Percentiles rank a stretch among this genome's conserved stretches.
Evolutionary conservation across 2,797 vertebrate species (phyloP).

Genomic region (Perodicticus potto): DNA sequence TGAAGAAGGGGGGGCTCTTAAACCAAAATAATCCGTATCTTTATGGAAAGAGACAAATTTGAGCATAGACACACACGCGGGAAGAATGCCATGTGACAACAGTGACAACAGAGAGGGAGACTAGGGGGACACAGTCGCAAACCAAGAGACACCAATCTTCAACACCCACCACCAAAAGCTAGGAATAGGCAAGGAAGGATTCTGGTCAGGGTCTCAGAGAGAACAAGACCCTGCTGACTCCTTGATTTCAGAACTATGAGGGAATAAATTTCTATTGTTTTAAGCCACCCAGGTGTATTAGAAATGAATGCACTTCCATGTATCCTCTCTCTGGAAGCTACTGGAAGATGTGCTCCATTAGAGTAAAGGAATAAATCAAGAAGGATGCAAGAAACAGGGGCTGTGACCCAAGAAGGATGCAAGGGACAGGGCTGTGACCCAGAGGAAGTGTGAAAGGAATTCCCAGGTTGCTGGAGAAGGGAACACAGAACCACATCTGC

Average conservation of each 20-base stretch:
- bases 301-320: rapidly evolving
- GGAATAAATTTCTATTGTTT: not conserved
- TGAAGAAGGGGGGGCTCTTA: not conserved
- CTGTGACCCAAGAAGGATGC: not conserved
- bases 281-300: not conserved
- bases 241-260: not conserved
- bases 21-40: not conserved
- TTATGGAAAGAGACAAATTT: not conserved
- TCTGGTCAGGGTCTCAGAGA: not conserved
- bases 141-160: not conserved
- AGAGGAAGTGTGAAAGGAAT: not conserved
- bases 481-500: not conserved
- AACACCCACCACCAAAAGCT: not conserved
- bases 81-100: not conserved
- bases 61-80: not conserved
- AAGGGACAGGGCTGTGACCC: not conserved
- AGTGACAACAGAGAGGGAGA: not conserved
- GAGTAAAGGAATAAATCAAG: not conserved
- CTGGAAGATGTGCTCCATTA: not conserved
- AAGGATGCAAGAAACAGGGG: not conserved
- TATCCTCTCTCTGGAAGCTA: not conserved
- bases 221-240: too few species aligned
- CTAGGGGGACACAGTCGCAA: not conserved
- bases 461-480: not conserved
- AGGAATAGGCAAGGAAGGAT: not conserved